Percentiles rank a stretch among this genome's conserved stretches.
phyloP scores from a whole-genome alignment of 1,140 invertebrate species.

The Probaryconus sp. region DNA sequence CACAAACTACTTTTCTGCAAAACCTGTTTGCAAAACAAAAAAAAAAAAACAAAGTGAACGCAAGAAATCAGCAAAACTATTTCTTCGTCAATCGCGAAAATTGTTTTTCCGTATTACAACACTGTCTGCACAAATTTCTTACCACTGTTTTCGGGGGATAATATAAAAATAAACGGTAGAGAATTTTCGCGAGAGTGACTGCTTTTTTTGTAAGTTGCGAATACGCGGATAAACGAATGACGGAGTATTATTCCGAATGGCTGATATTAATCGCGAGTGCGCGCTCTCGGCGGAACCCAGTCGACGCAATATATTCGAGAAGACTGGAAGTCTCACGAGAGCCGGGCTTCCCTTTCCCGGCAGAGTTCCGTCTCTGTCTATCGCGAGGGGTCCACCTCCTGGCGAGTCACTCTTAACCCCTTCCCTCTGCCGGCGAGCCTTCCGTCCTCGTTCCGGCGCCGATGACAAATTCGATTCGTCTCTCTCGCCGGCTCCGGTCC shows the following conservation, averaged over 20 bases:
- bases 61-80: slow-evolving; percentile 24
- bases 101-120: background rate
- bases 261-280: slow-evolving; percentile 64
- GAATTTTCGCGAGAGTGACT: no score
- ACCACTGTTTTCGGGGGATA: no score
- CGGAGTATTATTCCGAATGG: slow-evolving; percentile 42
- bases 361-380: slow-evolving; percentile 17
- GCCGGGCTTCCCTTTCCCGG: slow-evolving; percentile 66
- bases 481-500: slow-evolving; percentile 15
- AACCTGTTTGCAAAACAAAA: no score
- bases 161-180: no score
- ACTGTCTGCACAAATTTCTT: background rate
- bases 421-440: slow-evolving; percentile 14
- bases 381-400: slow-evolving; percentile 16
- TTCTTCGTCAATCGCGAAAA: background rate
- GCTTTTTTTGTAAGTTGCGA: no score
- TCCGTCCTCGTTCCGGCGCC: slow-evolving; percentile 24
- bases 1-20: no score
- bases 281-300: slow-evolving; percentile 60
- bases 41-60: no score
- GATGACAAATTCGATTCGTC: background rate
- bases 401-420: slow-evolving; percentile 35
- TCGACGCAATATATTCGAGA: slow-evolving; percentile 68
- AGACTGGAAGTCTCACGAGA: slow-evolving; percentile 72
- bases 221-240: slow-evolving; percentile 12